Evolutionary conservation across 1,140 invertebrate genomes (phyloP).

Genomic region (Caenorhabditis inopinata): DNA sequence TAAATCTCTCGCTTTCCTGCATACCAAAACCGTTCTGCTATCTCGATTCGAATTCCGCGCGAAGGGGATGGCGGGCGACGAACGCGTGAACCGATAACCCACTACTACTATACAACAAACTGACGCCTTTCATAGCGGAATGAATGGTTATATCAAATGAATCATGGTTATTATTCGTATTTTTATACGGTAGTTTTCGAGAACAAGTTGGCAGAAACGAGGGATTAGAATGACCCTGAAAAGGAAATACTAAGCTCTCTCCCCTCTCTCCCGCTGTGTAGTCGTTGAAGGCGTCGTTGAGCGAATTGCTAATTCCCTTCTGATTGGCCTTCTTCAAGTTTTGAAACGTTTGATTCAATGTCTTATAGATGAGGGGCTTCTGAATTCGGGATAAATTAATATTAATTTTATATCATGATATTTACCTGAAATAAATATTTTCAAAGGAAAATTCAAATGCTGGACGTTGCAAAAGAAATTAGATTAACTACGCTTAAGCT

Average conservation of each 20-base stretch:
- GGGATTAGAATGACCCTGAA: background rate
- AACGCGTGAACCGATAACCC: background rate
- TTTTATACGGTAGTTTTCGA: conserved; percentile 22
- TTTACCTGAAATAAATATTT: no score
- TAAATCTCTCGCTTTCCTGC: background rate
- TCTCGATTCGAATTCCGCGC: background rate
- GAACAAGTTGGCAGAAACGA: background rate
- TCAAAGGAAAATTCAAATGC: background rate
- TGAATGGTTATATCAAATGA: background rate
- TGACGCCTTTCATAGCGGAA: background rate
- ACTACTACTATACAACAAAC: background rate
- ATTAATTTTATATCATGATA: no score
- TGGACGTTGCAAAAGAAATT: background rate
- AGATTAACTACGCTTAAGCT: no score
- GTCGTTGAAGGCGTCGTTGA: background rate
- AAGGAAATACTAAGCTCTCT: background rate
- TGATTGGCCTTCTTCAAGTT: background rate
- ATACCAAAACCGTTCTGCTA: background rate
- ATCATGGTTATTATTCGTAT: background rate
- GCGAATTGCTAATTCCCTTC: background rate
- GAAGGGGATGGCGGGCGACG: background rate
- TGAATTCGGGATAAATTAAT: no score
- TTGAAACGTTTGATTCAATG: no score
- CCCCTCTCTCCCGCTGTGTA: background rate
- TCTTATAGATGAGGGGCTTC: no score